Evolutionary conservation across 2,888 invertebrate species (phyloP).

Genomic region (Epiblema foenella): DNA sequence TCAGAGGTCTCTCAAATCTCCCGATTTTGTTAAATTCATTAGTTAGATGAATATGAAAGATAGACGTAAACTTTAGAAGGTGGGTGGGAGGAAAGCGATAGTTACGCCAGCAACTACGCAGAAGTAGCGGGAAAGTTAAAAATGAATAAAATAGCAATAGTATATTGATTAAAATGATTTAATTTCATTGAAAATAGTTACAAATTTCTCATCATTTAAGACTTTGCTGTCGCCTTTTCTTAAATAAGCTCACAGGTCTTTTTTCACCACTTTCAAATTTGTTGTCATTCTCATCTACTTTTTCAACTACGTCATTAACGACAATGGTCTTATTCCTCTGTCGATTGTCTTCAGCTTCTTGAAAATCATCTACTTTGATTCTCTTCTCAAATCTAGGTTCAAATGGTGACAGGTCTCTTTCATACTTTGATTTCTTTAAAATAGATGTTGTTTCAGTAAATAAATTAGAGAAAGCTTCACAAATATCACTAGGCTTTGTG

Average conservation of each 20-base stretch:
- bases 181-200: constrained; percentile 37
- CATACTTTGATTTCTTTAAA: constrained; percentile 72
- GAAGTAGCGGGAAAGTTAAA: too few relatives aligned
- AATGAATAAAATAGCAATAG: neutral
- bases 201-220: constrained; percentile 50
- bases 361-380: constrained; percentile 40
- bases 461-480: constrained; percentile 62
- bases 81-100: too few relatives aligned
- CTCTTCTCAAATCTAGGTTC: constrained; percentile 35
- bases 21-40: too few relatives aligned
- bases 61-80: too few relatives aligned
- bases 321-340: constrained; percentile 58
- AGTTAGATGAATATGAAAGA: too few relatives aligned
- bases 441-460: constrained; percentile 69
- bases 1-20: too few relatives aligned
- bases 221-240: constrained; percentile 69
- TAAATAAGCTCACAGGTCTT: constrained; percentile 74
- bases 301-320: constrained; percentile 71
- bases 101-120: too few relatives aligned
- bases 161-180: neutral
- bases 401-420: constrained; percentile 34
- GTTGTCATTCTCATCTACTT: constrained; percentile 50
- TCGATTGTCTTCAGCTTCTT: constrained; percentile 42
- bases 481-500: constrained; percentile 76
- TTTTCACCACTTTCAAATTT: constrained; percentile 52